These are phyloP conservation scores for Teinopalpus imperialis DNA, from an alignment of 2,888 invertebrate genomes.

Conservation along the genomic window DNA sequence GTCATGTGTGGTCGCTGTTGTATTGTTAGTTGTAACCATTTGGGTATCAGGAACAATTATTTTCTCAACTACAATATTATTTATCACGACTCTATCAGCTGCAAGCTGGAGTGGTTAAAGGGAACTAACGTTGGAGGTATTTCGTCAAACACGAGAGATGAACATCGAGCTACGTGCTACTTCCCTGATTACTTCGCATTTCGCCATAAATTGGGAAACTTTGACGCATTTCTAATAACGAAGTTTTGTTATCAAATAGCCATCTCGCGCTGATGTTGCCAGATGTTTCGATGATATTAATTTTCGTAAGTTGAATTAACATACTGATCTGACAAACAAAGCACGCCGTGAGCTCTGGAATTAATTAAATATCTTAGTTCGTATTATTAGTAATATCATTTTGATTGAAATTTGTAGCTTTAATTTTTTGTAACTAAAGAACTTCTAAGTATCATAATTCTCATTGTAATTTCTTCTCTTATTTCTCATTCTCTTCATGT, in stretches of 20 bases:
- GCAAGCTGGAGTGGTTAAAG: slow-evolving; percentile 4
- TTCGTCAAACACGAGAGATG: slow-evolving; percentile 3
- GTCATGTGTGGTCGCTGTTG: no score
- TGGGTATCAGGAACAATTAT: no score
- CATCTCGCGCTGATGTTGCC: slow-evolving; percentile 14
- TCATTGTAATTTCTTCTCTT: no score
- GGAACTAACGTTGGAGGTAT: slow-evolving; percentile 2
- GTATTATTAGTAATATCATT: no score
- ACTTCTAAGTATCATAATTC: no score
- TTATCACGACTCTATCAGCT: no score
- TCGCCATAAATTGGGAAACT: slow-evolving; percentile 35
- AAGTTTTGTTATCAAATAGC: slow-evolving; percentile 27
- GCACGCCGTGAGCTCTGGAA: not conserved
- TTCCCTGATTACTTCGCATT: slow-evolving; percentile 20
- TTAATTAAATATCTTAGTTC: no score
- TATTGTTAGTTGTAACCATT: no score
- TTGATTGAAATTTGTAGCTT: no score
- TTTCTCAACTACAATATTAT: no score
- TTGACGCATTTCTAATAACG: slow-evolving; percentile 28
- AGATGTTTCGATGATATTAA: slow-evolving; percentile 12
- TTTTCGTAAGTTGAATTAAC: slow-evolving; percentile 10
- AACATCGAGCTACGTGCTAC: slow-evolving; percentile 1
- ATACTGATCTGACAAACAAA: slow-evolving; percentile 13
- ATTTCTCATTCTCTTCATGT: no score
- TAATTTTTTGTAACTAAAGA: no score